Base-by-base conservation (phyloP, 1,140 invertebrate genomes). In the Pentalonia nigronervosa region DNA sequence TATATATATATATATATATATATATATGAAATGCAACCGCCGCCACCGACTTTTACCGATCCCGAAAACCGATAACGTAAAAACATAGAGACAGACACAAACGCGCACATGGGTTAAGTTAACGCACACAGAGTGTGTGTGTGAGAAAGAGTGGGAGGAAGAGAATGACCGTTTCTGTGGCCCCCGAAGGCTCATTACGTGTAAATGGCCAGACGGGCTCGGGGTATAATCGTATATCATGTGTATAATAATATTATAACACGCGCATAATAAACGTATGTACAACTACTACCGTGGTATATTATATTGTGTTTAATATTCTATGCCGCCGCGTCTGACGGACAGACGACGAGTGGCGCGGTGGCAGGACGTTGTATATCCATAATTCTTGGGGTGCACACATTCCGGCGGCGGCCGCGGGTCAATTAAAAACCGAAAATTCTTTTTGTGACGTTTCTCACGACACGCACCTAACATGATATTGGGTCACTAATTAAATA, bases 31-130 rank as follows among this genome's bases (percentile, higher is more conserved):
- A 86, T 86, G 48, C 30, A 50, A 88, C 86, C 47, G 86, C 87
- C 81, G 81, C 34, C 76, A 81, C 47, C 48, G 89, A 60, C 89
- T 90, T 90, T 90, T 90, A 90, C 53, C 89, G 89, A 90, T 90
- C 89, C 36, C 89, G 53, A 90, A 90, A 90, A 90, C 89, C 89
- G 53, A 67, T 90, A 90, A 47, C 56, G n/a, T 23, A 47, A 11
- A 87, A 45, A n/a, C 11, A 45, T 25, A 76, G 47, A 76, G 11
- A 76, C 14, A 76, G 30, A 76, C 60, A 76, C 60, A 76, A 67
- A n/a, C 60, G 60, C 30, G 60, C n/a, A n/a, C 60, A n/a, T 76
- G 14, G 60, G 60, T 76, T 34, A n/a, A 30, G 60, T 34, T 76
- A 76, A 76, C n/a, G 20, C 60, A n/a, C 30, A 67, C 6, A n/a